Evolutionary conservation across 1,140 invertebrate species (phyloP).

Genomic region (Acromyrmex heyeri): DNA sequence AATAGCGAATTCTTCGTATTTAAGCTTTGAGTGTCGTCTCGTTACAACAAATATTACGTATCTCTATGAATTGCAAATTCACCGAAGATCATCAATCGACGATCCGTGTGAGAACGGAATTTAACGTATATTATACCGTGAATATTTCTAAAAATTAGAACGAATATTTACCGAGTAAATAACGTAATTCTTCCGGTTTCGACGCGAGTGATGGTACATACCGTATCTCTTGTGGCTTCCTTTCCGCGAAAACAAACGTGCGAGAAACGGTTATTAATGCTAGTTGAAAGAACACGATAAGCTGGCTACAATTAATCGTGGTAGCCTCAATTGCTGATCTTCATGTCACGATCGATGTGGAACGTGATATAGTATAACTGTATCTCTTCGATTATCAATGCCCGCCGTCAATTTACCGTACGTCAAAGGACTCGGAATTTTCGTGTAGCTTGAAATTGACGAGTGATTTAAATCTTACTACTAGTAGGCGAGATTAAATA

Average conservation of each 20-base stretch:
- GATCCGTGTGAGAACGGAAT: neutral
- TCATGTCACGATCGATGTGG: slow-evolving; percentile 24
- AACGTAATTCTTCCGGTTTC: slow-evolving; percentile 24
- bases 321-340: slow-evolving; percentile 31
- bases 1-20: slow-evolving; percentile 44
- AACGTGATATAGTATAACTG: slow-evolving; percentile 42
- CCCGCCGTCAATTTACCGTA: neutral
- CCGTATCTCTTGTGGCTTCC: neutral
- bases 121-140: neutral
- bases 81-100: neutral
- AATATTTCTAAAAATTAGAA: neutral
- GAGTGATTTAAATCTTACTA: neutral
- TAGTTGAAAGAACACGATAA: neutral
- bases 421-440: neutral
- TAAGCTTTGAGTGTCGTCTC: neutral
- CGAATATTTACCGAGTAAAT: slow-evolving; percentile 10
- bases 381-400: slow-evolving; percentile 1
- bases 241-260: slow-evolving; percentile 32
- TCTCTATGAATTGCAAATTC: slow-evolving; percentile 46
- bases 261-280: neutral
- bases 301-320: slow-evolving; percentile 4
- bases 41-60: neutral
- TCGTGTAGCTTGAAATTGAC: neutral
- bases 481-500: neutral
- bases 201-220: neutral